These are phyloP conservation scores for Hippopotamus amphibius DNA, from an alignment of 2,113 vertebrate genomes.

Conservation along the genomic window DNA sequence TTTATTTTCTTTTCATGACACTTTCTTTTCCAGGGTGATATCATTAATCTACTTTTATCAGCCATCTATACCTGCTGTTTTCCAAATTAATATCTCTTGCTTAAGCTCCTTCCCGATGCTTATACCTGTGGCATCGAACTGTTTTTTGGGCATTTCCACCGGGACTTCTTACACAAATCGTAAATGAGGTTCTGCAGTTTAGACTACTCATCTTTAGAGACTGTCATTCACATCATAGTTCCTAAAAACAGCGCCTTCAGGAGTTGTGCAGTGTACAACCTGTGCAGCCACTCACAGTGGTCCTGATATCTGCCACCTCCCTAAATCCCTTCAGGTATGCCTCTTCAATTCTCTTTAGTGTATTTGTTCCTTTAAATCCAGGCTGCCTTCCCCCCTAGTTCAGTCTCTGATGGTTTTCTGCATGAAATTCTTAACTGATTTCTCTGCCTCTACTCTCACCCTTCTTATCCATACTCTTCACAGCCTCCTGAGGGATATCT, in stretches of 20 bases:
- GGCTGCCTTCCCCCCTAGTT: not conserved
- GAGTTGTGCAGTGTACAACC: not conserved
- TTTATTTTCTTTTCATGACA: not conserved
- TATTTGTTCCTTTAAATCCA: not conserved
- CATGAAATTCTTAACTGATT: slow-evolving; percentile 17
- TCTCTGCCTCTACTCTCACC: not conserved
- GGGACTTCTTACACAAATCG: not conserved
- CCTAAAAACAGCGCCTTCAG: not conserved
- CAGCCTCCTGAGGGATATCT: not conserved
- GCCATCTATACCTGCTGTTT: not conserved
- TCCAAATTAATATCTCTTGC: not conserved
- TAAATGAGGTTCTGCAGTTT: not conserved
- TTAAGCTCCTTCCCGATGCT: not conserved
- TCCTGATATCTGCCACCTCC: not conserved
- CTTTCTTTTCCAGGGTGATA: not conserved
- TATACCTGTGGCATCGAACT: not conserved
- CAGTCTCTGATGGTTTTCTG: not conserved
- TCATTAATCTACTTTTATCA: not conserved
- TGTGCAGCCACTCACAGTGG: not conserved
- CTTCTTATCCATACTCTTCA: not conserved
- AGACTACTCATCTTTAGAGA: not conserved
- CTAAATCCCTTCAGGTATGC: not conserved
- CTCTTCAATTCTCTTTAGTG: not conserved
- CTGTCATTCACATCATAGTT: not conserved
- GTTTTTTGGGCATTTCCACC: not conserved